Base-by-base conservation (phyloP, 2,113 vertebrate genomes). In the Cebus imitator region DNA sequence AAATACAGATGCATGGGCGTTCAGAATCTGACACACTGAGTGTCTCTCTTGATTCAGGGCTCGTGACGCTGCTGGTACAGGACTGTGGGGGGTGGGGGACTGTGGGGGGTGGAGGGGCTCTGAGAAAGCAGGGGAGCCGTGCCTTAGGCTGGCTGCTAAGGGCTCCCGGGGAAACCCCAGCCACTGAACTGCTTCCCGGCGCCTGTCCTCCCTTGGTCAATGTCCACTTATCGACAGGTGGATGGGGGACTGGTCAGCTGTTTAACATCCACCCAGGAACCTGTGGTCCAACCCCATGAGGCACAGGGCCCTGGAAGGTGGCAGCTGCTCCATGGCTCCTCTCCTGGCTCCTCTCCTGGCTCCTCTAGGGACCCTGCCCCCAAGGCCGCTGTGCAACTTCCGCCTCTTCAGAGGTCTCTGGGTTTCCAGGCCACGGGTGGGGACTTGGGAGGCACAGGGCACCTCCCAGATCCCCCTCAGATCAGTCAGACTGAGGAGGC, bases 51-150 rank as follows among this genome's bases (percentile, higher is more conserved):
- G 27, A 20, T 30, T 43, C 25, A 17, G 2, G 10, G 1, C 1
- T 21, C 6, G 4, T 21, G n/a, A 3, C 3, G 27, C 3, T 5
- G 40, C 43, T 1, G 0, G 21, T 58, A 9, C 6, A 9, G 18
- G 78, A 1, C 0, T 35, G 1, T 3, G 64, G 0, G 1, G 10
- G 6, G 37, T 17, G 16, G 0, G 0, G 18, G 78, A 1, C 0
- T 35, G 1, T 3, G 64, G 0, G 1, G 10, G 6, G 37, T 17
- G 16, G 70, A 43, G 10, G 32, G 4, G 55, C 40, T 8, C 85
- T 8, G 3, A 20, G 6, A 6, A 8, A 9, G 9, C 25, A 6
- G 35, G 6, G 73, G 11, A 37, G n/a, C 9, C 0, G 8, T 0
- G 0, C 45, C 78, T n/a, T 55, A 5, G 57, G 10, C 6, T 23